Evolutionary conservation across 2,113 vertebrate species (phyloP).

Genomic region (Meleagris gallopavo): DNA sequence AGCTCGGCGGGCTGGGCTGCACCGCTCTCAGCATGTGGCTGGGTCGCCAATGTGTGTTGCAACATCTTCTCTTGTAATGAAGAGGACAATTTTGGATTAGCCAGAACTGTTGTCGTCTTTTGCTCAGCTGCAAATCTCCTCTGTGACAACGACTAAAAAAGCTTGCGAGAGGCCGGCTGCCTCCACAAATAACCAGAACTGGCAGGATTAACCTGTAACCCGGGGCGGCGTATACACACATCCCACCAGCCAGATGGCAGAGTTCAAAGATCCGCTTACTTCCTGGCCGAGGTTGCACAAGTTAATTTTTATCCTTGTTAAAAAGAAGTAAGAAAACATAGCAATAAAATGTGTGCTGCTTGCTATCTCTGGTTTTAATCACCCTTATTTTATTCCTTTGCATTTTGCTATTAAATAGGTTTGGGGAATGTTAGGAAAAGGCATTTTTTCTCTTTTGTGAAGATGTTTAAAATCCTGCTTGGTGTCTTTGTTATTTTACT

Average conservation of each 20-base stretch:
- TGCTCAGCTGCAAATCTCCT: constrained; percentile 41
- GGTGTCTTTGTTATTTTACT: neutral
- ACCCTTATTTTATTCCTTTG: constrained; percentile 36
- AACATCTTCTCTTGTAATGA: constrained; percentile 40
- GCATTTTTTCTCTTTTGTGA: constrained; percentile 1
- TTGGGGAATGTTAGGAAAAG: neutral
- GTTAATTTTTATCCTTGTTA: constrained; percentile 78
- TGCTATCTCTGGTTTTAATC: constrained; percentile 73
- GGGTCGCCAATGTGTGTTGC: constrained; percentile 21
- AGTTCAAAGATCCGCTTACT: constrained; percentile 75
- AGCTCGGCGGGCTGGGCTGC: constrained; percentile 27
- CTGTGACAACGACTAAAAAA: constrained; percentile 54
- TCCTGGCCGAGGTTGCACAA: constrained; percentile 66
- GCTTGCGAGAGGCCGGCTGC: constrained; percentile 38
- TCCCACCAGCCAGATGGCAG: constrained; percentile 74
- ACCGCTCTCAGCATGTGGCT: constrained; percentile 3
- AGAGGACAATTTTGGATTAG: constrained; percentile 70
- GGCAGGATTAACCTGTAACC: constrained; percentile 75
- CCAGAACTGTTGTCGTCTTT: neutral
- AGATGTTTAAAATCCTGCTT: constrained; percentile 20
- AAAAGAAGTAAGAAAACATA: constrained; percentile 75
- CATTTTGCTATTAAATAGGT: constrained; percentile 35
- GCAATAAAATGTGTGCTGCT: constrained; percentile 63
- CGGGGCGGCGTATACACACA: constrained; percentile 55
- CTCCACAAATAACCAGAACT: constrained; percentile 70